Conservation (phyloP, 1,140 invertebrate genomes). For the Drosophila nannoptera region DNA sequence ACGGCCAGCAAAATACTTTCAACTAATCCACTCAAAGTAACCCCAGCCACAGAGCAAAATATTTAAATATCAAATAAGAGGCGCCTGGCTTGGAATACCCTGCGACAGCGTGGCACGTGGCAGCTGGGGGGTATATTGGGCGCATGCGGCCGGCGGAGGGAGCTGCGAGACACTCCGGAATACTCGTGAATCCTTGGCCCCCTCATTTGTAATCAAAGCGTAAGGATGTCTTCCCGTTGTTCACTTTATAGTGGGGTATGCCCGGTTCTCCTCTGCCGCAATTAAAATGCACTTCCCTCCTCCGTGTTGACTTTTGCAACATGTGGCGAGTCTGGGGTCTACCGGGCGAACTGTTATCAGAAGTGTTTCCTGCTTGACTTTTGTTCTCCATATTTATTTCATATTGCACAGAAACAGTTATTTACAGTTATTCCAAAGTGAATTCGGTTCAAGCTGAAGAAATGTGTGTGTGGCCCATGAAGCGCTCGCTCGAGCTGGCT, state of each 20-base stretch:
- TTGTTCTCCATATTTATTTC: constrained; percentile 15
- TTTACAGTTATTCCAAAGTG: neutral
- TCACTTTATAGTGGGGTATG: no score
- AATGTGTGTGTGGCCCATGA: neutral
- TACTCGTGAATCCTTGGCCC: no score
- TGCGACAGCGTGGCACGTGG: neutral
- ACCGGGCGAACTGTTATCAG: neutral
- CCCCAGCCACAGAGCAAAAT: constrained; percentile 6
- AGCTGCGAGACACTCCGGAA: no score
- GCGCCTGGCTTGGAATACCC: neutral
- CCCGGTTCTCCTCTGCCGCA: constrained; percentile 5
- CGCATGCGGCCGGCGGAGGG: neutral
- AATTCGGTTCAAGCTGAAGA: neutral
- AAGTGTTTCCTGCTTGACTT: constrained; percentile 24
- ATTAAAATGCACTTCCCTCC: constrained; percentile 55
- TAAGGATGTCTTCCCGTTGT: no score
- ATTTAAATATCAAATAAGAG: constrained; percentile 23
- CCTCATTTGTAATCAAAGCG: no score
- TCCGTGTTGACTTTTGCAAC: constrained; percentile 22
- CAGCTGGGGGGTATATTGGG: neutral
- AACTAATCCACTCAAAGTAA: constrained; percentile 19
- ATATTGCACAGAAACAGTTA: neutral
- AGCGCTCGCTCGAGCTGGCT: no score
- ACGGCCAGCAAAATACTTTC: constrained; percentile 2
- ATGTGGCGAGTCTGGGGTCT: constrained; percentile 1